These are phyloP conservation scores for Marmota monax DNA, from an alignment of 2,113 vertebrate genomes.

Conservation along the genomic window DNA sequence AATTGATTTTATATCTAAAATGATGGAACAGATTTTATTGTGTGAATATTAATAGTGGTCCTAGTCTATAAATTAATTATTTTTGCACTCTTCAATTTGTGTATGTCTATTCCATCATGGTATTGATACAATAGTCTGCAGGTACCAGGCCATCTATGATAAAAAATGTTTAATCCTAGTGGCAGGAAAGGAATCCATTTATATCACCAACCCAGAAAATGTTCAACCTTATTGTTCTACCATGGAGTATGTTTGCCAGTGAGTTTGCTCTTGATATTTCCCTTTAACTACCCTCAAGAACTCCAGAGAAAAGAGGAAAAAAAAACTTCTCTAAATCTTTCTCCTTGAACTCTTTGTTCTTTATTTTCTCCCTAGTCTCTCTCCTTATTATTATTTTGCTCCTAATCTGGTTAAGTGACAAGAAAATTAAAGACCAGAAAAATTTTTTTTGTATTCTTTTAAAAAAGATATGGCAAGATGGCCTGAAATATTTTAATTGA, in stretches of 20 bases:
- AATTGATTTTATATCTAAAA: conserved; percentile 76
- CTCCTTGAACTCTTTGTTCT: not conserved
- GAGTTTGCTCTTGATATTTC: not conserved
- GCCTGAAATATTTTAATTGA: conserved; percentile 72
- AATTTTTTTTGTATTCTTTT: conserved; percentile 68
- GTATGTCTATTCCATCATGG: conserved; percentile 52
- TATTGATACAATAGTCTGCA: conserved; percentile 11
- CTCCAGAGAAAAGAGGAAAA: not conserved
- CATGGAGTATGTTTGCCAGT: conserved; percentile 45
- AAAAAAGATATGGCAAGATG: conserved; percentile 63
- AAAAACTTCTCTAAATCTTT: conserved; percentile 2
- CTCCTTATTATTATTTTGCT: not conserved
- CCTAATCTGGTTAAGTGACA: conserved; percentile 49
- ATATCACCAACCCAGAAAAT: conserved; percentile 44
- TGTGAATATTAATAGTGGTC: conserved; percentile 73
- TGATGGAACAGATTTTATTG: conserved; percentile 58
- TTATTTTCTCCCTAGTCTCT: not conserved
- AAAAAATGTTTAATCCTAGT: conserved; percentile 53
- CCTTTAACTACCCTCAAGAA: not conserved
- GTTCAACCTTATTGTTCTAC: conserved; percentile 73
- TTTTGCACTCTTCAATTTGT: conserved; percentile 57
- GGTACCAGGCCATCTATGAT: not conserved
- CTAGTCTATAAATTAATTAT: conserved; percentile 69
- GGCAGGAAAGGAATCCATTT: conserved; percentile 60
- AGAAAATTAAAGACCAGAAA: conserved; percentile 78